Percentiles rank a stretch among this genome's conserved stretches.
phyloP scores from a whole-genome alignment of 2,888 invertebrate genomes.

The Elgonia sp. region DNA sequence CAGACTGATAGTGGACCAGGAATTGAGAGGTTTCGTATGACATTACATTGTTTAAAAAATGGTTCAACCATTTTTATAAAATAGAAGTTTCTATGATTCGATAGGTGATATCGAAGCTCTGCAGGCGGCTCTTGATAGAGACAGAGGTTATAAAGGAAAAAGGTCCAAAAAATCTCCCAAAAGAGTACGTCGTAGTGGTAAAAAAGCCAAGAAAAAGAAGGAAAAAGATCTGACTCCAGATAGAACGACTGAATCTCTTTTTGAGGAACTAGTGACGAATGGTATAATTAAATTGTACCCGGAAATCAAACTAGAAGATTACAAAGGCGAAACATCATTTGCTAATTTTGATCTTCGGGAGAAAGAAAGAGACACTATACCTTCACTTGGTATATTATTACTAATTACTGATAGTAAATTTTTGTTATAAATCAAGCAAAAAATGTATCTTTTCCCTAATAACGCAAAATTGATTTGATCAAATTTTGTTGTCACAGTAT shows the following conservation, averaged over 20 bases:
- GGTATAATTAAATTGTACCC: constrained; percentile 95
- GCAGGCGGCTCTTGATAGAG: constrained; percentile 92
- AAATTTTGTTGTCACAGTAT: too few species aligned
- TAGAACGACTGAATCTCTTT: constrained; percentile 95
- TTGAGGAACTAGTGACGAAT: constrained; percentile 96
- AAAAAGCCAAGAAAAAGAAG: constrained; percentile 97
- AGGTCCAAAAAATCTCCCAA: constrained; percentile 93
- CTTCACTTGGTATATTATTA: constrained; percentile 84
- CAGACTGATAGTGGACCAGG: constrained; percentile 93
- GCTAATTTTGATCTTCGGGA: constrained; percentile 88
- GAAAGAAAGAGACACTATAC: constrained; percentile 88
- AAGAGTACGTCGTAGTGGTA: constrained; percentile 92
- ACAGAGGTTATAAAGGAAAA: constrained; percentile 92
- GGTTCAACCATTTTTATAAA: background rate
- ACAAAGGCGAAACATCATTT: constrained; percentile 93
- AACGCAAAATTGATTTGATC: too few species aligned
- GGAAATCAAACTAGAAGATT: constrained; percentile 90
- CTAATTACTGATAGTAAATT: too few species aligned
- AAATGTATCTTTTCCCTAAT: too few species aligned
- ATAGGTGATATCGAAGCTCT: constrained; percentile 88
- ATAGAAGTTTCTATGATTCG: constrained; percentile 19
- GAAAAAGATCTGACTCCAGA: constrained; percentile 98
- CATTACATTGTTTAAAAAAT: too few species aligned
- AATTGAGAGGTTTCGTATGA: constrained; percentile 88
- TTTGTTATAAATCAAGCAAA: too few species aligned